Evolutionary conservation across 2,797 vertebrate genomes (phyloP).

Genomic region (Gallirallus australis): DNA sequence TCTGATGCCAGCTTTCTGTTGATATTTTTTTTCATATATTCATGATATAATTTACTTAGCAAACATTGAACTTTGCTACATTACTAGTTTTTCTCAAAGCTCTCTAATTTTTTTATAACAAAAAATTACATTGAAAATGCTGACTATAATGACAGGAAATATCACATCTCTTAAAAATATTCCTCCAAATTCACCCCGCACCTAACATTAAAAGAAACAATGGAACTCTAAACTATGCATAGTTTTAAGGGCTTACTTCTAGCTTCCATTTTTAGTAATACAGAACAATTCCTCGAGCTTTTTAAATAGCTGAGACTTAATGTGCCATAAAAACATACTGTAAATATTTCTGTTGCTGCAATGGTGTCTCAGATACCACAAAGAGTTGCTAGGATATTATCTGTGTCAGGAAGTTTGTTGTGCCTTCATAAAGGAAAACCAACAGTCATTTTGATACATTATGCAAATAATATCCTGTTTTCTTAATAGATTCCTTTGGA

Average conservation of each 20-base stretch:
- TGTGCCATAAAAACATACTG: constrained; percentile 44
- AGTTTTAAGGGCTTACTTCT: not conserved
- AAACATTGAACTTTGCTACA: not conserved
- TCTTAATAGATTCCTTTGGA: constrained; percentile 37
- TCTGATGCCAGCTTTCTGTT: not conserved
- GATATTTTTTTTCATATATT: not conserved
- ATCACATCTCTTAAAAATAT: not conserved
- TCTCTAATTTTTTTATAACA: not conserved
- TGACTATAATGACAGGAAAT: not conserved
- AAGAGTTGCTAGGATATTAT: constrained; percentile 75
- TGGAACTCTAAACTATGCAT: not conserved
- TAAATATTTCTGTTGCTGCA: constrained; percentile 68
- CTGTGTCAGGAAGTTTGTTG: constrained; percentile 57
- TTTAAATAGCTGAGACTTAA: constrained; percentile 25
- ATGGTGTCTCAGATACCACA: constrained; percentile 36
- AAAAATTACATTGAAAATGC: not conserved
- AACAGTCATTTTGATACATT: constrained; percentile 29
- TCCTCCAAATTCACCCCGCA: not conserved
- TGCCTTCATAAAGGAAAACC: constrained; percentile 58
- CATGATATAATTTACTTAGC: not conserved
- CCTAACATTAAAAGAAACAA: not conserved
- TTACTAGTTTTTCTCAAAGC: not conserved
- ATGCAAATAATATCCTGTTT: constrained; percentile 34
- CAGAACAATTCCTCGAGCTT: constrained; percentile 25
- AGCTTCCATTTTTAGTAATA: constrained; percentile 48